Evolutionary conservation across 2,888 invertebrate genomes (phyloP).

Genomic region (Tiphia femorata): DNA sequence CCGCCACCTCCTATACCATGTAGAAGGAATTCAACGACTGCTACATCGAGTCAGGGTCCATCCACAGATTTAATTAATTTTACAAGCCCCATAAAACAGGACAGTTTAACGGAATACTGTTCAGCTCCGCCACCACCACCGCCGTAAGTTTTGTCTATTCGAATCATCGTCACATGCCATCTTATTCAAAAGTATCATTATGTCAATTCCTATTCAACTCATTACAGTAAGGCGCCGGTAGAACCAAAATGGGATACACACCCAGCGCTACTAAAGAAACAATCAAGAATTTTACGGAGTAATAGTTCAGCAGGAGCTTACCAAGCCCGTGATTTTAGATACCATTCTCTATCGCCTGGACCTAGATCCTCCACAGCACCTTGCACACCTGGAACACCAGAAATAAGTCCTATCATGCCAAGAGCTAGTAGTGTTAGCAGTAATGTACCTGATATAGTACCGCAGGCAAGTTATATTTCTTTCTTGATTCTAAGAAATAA

Average conservation of each 20-base stretch:
- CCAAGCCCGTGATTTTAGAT: slow-evolving; percentile 61
- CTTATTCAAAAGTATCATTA: no score
- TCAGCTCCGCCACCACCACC: slow-evolving; percentile 55
- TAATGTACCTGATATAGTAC: slow-evolving; percentile 62
- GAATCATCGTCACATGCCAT: no score
- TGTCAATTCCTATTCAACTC: no score
- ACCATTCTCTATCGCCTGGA: slow-evolving; percentile 59
- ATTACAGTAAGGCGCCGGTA: slow-evolving; percentile 56
- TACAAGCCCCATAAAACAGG: slow-evolving; percentile 65
- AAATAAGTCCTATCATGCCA: slow-evolving; percentile 63
- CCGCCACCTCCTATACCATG: slow-evolving; percentile 69
- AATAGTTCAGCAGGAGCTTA: slow-evolving; percentile 64
- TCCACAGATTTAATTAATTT: slow-evolving; percentile 65
- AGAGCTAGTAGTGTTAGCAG: slow-evolving; percentile 61
- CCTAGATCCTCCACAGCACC: slow-evolving; percentile 61
- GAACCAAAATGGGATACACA: slow-evolving; percentile 67
- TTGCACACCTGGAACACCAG: slow-evolving; percentile 64
- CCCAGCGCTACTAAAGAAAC: slow-evolving; percentile 58
- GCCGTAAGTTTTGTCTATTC: slow-evolving; percentile 47
- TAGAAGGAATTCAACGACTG: slow-evolving; percentile 64
- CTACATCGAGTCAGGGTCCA: slow-evolving; percentile 46
- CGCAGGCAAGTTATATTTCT: slow-evolving; percentile 41
- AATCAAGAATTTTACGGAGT: slow-evolving; percentile 62
- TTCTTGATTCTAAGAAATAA: slow-evolving; percentile 4
- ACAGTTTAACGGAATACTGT: slow-evolving; percentile 59